A percentile compares a stretch with the other conserved stretches of the same genome.
These are phyloP conservation scores for Marronus borbonicus DNA, from an alignment of 2,888 invertebrate species.

Conservation along the genomic window DNA sequence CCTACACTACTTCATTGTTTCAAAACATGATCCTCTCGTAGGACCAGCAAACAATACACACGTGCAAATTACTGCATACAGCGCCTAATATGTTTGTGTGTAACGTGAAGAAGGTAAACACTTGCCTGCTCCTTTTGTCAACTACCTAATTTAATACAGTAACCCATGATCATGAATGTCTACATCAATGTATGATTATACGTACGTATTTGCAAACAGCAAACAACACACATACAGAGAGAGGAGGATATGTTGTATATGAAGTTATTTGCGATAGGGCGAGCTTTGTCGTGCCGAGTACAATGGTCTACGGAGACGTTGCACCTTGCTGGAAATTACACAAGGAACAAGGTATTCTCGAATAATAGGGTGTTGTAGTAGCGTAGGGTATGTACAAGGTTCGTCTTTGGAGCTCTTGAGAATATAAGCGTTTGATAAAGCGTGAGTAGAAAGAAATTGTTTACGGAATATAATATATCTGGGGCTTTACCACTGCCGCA, in stretches of 20 bases:
- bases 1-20: neutral
- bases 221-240: neutral
- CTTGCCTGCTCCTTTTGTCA: neutral
- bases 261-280: slow-evolving; percentile 26
- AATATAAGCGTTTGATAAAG: no score
- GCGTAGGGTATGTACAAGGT: no score
- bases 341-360: neutral
- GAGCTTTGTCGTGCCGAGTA: slow-evolving; percentile 9
- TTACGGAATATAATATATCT: no score
- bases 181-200: neutral
- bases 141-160: slow-evolving; percentile 6
- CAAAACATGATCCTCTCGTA: neutral
- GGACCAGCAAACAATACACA: neutral
- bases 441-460: no score
- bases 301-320: slow-evolving; percentile 9
- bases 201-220: neutral
- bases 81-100: neutral
- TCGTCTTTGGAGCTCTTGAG: no score
- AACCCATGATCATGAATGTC: neutral
- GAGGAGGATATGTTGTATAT: slow-evolving; percentile 10
- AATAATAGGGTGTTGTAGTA: neutral
- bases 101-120: neutral
- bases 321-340: slow-evolving; percentile 18
- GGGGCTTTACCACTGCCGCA: no score
- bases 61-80: neutral